Percentiles rank a stretch among this genome's conserved stretches.
Evolutionary conservation across 2,113 vertebrate genomes (phyloP).

Genomic region (Myodes glareolus): DNA sequence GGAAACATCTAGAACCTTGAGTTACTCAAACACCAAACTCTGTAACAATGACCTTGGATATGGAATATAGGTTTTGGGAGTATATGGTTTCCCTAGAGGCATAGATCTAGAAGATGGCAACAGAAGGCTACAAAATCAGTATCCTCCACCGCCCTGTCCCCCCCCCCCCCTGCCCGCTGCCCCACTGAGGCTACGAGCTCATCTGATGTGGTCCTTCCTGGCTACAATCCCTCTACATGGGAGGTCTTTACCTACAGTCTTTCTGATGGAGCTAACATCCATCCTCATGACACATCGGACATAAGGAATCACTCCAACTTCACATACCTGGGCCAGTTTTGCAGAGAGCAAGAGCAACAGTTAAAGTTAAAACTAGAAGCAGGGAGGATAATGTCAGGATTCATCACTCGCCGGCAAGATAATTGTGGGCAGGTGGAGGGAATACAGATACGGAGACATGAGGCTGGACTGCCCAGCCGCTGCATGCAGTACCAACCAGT

Average conservation of each 20-base stretch:
- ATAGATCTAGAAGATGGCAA: not conserved
- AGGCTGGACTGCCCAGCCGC: not conserved
- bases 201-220: not conserved
- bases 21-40: not conserved
- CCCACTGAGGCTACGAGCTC: not conserved
- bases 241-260: not conserved
- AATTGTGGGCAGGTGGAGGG: not conserved
- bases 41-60: not conserved
- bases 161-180: too few species aligned
- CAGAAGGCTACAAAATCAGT: not conserved
- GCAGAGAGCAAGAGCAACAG: not conserved
- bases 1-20: not conserved
- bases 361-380: not conserved
- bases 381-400: conserved; percentile 19
- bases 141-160: not conserved
- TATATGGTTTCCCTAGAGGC: not conserved
- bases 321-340: fast-evolving
- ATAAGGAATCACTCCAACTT: not conserved
- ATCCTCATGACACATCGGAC: not conserved
- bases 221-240: not conserved
- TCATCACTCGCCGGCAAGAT: conserved; percentile 34
- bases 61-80: not conserved
- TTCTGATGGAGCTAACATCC: fast-evolving
- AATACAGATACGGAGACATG: not conserved
- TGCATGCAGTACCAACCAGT: not conserved